These are phyloP conservation scores for Neodon shergylaensis DNA, from an alignment of 2,113 vertebrate species.

Conservation along the genomic window DNA sequence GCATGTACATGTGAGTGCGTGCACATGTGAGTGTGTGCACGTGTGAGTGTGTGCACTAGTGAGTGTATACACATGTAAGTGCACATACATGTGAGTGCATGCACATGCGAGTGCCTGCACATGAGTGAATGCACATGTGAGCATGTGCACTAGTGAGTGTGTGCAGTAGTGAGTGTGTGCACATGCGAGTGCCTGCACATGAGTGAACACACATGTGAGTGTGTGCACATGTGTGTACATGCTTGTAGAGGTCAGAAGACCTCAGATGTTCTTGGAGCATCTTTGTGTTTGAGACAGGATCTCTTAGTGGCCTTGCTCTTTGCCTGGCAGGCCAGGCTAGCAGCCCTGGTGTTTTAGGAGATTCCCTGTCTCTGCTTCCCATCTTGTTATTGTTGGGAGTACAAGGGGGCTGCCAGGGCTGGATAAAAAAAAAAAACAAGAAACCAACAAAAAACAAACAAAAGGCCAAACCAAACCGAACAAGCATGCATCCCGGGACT, in stretches of 20 bases:
- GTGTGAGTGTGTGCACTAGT: fast-evolving
- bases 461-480: not conserved
- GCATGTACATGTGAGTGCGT: no score
- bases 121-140: no score
- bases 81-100: fast-evolving
- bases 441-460: not conserved
- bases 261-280: not conserved
- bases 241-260: not conserved
- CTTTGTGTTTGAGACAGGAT: not conserved
- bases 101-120: not conserved
- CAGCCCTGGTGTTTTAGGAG: not conserved
- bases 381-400: not conserved
- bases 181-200: no score
- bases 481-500: not conserved
- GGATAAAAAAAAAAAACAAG: not conserved
- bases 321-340: not conserved
- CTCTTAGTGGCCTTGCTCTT: not conserved
- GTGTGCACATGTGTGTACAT: no score
- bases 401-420: not conserved
- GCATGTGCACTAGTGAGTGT: not conserved
- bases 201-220: no score
- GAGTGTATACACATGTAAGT: fast-evolving
- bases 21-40: no score
- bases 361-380: not conserved
- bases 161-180: not conserved